These are phyloP conservation scores for Andrena cerasifolii DNA, from an alignment of 1,140 invertebrate species.

Conservation along the genomic window DNA sequence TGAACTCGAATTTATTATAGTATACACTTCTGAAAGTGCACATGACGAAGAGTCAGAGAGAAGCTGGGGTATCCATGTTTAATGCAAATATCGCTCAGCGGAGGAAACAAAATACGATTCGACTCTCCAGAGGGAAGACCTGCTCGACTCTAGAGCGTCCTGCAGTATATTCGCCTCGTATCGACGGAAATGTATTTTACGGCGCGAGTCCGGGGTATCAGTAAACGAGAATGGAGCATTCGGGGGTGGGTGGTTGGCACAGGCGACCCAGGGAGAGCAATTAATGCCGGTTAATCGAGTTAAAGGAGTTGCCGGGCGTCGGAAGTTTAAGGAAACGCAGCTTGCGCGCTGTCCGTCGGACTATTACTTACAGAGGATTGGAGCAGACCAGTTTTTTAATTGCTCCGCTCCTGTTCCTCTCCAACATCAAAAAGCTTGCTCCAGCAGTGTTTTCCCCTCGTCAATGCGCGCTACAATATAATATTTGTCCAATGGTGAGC, in stretches of 20 bases:
- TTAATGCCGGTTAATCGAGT: conserved; percentile 30
- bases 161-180: neutral
- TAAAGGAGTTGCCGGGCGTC: conserved; percentile 5
- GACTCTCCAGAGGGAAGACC: neutral
- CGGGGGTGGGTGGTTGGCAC: neutral
- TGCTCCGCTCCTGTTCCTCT: too few relatives aligned
- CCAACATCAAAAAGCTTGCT: too few relatives aligned
- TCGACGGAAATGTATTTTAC: neutral
- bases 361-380: too few relatives aligned
- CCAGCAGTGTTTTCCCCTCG: too few relatives aligned
- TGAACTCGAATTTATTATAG: too few relatives aligned
- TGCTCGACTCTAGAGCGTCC: neutral
- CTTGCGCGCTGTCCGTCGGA: neutral
- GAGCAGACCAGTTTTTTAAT: too few relatives aligned
- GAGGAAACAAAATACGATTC: neutral
- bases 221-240: neutral
- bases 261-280: conserved; percentile 1
- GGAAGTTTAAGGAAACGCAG: neutral
- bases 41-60: neutral
- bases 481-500: too few relatives aligned
- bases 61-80: neutral
- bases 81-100: neutral
- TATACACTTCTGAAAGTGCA: neutral
- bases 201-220: neutral
- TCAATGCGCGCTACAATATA: too few relatives aligned